Percentiles rank a stretch among this genome's conserved stretches.
Evolutionary conservation across 2,113 vertebrate genomes (phyloP).

Genomic region (Bos javanicus): DNA sequence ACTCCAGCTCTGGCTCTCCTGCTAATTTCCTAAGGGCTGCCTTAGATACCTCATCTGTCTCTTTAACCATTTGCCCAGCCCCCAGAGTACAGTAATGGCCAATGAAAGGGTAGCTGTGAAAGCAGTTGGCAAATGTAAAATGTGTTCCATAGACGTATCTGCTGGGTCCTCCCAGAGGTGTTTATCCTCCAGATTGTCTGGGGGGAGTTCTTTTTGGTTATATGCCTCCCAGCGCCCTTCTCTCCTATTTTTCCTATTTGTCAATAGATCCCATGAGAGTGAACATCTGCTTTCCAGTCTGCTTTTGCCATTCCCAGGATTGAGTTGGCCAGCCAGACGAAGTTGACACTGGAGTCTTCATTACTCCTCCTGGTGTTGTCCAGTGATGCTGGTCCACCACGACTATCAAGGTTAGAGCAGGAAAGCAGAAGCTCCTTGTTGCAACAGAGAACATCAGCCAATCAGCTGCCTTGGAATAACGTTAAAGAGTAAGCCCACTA

Average conservation of each 20-base stretch:
- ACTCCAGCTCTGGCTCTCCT: background rate
- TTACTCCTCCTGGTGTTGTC: slow-evolving; percentile 19
- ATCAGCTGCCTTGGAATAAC: background rate
- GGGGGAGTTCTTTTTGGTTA: background rate
- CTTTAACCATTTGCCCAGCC: background rate
- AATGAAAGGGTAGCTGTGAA: background rate
- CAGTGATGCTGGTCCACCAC: background rate
- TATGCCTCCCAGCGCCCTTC: background rate
- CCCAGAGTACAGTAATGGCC: background rate
- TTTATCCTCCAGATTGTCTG: background rate
- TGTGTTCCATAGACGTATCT: background rate
- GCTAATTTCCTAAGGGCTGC: background rate
- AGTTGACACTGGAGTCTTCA: background rate
- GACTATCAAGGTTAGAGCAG: background rate
- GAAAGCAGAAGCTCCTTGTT: background rate
- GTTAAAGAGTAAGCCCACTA: background rate
- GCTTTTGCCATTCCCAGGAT: background rate
- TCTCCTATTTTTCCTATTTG: background rate
- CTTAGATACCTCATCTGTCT: background rate
- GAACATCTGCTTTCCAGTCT: slow-evolving; percentile 19
- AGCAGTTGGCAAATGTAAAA: background rate
- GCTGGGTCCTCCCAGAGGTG: background rate
- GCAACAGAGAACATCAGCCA: background rate
- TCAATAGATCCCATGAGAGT: background rate
- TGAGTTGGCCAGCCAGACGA: background rate